Evolutionary conservation across 2,113 vertebrate genomes (phyloP), one percentile per base, ranked within the genome.

Genomic region (Gymnorhina tibicen): DNA sequence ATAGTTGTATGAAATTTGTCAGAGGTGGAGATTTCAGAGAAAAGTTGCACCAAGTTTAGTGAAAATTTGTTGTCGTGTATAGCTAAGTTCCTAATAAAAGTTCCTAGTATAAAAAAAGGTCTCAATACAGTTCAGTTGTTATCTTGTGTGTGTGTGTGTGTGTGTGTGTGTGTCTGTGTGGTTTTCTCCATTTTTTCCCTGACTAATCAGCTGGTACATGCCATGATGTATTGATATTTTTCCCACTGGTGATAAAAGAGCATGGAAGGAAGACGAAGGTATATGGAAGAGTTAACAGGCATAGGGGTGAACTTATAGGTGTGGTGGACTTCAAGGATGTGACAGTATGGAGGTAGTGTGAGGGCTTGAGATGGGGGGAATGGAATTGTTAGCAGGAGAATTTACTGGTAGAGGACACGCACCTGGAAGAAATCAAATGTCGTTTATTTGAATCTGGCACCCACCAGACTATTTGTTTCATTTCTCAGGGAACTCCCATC

Each of bases 341-440:
- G 59, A 53, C 20, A 49, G 16, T 13, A 20, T 39, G 37, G 41
- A 74, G 33, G 11, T 62, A 42, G 21, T 73, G 8, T 19, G 13
- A 32, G 18, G 32, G 5, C 10, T 69, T 52, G 33, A 44, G 44
- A 74, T 44, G 49, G 2, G 4, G 19, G 4, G 11, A 49, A 72
- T 6, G 14, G 22, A 42, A 24, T 44, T 82, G 21, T 35, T 74
- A 85, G n/a, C 30, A 74, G 64, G 27, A 92, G 33, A 75, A 62
- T 73, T 77, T 67, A 58, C 16, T 50, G 37, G 44, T 69, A 33
- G 55, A 95, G 28, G 42, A 86, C 28, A 62, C 0, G 4, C 72
- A 92, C 91, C 86, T 91, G 83, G 86, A 93, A 97, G 64, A 73
- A 81, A 94, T 93, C 42, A 90, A 52, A 79, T 77, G 55, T 49